Evolutionary conservation across 2,888 invertebrate species (phyloP).

Genomic region (Apoderus coryli): DNA sequence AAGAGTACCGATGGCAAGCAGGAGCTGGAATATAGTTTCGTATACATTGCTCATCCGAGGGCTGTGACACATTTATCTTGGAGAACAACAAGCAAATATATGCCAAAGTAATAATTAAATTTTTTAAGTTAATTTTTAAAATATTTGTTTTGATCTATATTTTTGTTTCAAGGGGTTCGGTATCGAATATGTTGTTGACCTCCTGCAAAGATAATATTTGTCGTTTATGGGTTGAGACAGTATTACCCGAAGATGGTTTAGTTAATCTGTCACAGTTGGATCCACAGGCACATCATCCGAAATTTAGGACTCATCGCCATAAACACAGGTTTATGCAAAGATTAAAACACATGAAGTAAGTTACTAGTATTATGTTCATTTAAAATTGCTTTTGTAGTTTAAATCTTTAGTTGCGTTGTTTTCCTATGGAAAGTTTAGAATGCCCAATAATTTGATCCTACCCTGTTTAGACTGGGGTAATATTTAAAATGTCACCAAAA

Average conservation of each 20-base stretch:
- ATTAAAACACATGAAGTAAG: conserved; percentile 90
- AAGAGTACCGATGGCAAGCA: conserved; percentile 43
- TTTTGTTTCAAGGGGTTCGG: conserved; percentile 61
- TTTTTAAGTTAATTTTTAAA: conserved; percentile 3
- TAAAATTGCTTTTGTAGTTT: too few species aligned
- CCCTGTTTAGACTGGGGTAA: too few species aligned
- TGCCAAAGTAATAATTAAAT: conserved; percentile 69
- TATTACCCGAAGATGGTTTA: conserved; percentile 89
- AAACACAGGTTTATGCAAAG: conserved; percentile 94
- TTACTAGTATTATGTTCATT: too few species aligned
- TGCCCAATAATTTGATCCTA: too few species aligned
- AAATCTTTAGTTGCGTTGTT: too few species aligned
- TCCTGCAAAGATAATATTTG: conserved; percentile 98
- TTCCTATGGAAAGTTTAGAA: too few species aligned
- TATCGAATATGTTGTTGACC: conserved; percentile 95
- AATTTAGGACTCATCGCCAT: conserved; percentile 80
- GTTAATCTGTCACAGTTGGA: conserved; percentile 52
- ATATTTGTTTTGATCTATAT: conserved; percentile 3
- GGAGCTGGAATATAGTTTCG: conserved; percentile 80
- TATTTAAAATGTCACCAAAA: too few species aligned
- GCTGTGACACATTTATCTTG: conserved; percentile 95
- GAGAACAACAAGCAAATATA: conserved; percentile 98
- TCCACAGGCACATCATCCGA: conserved; percentile 51
- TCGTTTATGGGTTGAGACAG: conserved; percentile 96
- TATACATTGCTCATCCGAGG: conserved; percentile 91